phyloP scores from a whole-genome alignment of 2,888 invertebrate species.

The Oscheius sp. region DNA sequence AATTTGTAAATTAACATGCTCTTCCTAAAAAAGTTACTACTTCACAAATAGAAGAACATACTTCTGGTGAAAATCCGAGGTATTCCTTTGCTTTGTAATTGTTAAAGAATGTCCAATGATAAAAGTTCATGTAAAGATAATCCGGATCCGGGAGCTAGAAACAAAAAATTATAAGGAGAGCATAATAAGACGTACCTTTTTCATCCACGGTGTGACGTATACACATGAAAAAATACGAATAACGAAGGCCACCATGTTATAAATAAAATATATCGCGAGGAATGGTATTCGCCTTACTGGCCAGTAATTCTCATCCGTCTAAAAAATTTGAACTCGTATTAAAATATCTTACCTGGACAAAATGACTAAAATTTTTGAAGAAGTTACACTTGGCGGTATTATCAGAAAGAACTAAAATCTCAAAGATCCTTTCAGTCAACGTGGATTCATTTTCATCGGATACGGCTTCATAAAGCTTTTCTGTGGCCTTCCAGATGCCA shows the following conservation, averaged over 20 bases:
- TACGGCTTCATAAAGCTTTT: neutral
- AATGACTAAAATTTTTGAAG: constrained; percentile 43
- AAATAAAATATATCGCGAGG: constrained; percentile 55
- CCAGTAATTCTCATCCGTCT: constrained; percentile 42
- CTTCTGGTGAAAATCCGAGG: constrained; percentile 52
- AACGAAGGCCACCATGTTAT: constrained; percentile 38
- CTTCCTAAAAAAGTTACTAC: too few species aligned
- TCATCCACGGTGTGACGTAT: too few species aligned
- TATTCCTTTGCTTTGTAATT: constrained; percentile 57
- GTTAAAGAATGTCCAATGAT: constrained; percentile 70
- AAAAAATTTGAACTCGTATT: constrained; percentile 16
- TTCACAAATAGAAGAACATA: too few species aligned
- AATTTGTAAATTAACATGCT: neutral
- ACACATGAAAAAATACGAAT: constrained; percentile 1
- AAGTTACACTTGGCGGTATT: constrained; percentile 60
- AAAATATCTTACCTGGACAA: constrained; percentile 40
- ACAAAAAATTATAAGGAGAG: too few species aligned
- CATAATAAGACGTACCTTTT: too few species aligned
- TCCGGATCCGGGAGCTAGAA: constrained; percentile 56
- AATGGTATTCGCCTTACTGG: constrained; percentile 47
- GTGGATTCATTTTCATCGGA: neutral
- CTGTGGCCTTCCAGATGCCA: constrained; percentile 49
- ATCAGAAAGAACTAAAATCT: constrained; percentile 60
- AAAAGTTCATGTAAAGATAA: constrained; percentile 64
- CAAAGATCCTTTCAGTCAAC: constrained; percentile 20